Evolutionary conservation across 2,888 invertebrate species (phyloP).

Genomic region (Campoplex capitator): DNA sequence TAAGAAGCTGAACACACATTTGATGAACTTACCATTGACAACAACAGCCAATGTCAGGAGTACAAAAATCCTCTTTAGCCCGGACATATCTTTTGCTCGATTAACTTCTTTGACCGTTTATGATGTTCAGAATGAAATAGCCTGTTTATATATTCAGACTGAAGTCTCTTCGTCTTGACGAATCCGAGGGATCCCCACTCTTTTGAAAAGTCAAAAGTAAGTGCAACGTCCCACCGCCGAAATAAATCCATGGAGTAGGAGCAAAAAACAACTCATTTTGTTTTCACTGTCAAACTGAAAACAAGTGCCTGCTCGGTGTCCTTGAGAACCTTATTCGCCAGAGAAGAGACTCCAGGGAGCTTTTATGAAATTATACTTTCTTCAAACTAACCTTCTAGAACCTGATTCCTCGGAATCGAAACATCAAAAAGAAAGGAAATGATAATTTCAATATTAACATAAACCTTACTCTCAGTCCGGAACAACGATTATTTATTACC

Average conservation of each 20-base stretch:
- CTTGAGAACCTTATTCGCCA: not conserved
- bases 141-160: constrained; percentile 12
- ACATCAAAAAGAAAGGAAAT: not conserved
- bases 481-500: not conserved
- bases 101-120: not conserved
- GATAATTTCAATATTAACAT: not conserved
- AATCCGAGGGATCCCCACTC: not conserved
- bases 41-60: not conserved
- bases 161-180: not conserved
- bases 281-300: not conserved
- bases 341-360: not conserved
- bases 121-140: not conserved
- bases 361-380: not conserved
- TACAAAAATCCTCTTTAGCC: not conserved
- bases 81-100: not conserved
- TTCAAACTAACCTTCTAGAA: not conserved
- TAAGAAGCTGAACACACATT: not conserved
- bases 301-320: not conserved
- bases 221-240: not conserved
- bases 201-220: not conserved
- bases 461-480: not conserved
- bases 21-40: constrained; percentile 19
- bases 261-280: not conserved
- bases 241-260: not conserved
- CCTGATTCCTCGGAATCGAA: not conserved